Conservation (phyloP, 1,140 invertebrate species). For the Ostrea edulis region DNA sequence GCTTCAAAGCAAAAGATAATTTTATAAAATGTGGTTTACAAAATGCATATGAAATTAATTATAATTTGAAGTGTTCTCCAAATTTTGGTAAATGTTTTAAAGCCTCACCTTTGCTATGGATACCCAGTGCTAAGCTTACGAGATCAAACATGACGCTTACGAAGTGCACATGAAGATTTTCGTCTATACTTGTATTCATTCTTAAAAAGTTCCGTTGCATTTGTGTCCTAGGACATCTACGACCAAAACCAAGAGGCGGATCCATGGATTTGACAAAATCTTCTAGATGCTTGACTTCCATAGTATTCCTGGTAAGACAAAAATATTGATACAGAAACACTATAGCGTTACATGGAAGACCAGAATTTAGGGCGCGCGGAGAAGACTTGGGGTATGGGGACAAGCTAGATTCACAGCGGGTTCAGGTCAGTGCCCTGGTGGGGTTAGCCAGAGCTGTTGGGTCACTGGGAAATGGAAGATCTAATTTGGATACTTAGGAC, state of each 20-base stretch:
- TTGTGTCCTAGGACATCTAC: not conserved
- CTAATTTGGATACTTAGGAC: too few species aligned
- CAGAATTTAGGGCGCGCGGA: too few species aligned
- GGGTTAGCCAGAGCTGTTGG: too few species aligned
- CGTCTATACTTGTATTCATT: not conserved
- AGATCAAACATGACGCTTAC: not conserved
- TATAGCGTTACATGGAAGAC: too few species aligned
- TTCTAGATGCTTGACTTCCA: not conserved
- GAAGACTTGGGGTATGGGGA: too few species aligned
- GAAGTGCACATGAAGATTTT: not conserved
- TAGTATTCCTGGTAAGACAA: not conserved
- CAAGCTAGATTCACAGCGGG: too few species aligned
- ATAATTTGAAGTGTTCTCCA: not conserved
- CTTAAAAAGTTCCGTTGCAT: not conserved
- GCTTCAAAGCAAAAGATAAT: not conserved
- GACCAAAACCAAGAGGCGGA: not conserved
- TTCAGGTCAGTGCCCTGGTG: too few species aligned
- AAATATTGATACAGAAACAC: too few species aligned
- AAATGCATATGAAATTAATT: not conserved
- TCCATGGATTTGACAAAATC: constrained; percentile 25
- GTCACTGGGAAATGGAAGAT: too few species aligned
- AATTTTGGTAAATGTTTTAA: not conserved
- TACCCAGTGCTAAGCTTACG: not conserved
- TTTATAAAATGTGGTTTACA: too few species aligned
- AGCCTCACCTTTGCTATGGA: not conserved